These are phyloP conservation scores for Anolis sagrei DNA, from an alignment of 2,113 vertebrate genomes.

Conservation along the genomic window DNA sequence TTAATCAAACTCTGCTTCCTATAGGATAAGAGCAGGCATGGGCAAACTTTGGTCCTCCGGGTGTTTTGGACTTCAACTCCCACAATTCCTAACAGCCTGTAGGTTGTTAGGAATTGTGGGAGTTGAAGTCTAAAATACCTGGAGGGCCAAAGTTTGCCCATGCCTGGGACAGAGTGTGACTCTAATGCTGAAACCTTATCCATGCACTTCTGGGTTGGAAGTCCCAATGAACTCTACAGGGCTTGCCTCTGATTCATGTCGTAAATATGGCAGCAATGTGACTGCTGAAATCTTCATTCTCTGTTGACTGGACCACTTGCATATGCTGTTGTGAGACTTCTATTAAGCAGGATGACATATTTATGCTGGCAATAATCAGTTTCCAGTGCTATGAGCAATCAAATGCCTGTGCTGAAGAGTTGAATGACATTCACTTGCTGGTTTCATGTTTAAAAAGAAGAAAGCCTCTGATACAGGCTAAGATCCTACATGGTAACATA, in stretches of 20 bases:
- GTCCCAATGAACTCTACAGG: not conserved
- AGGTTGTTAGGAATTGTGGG: too few relatives aligned
- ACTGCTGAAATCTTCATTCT: conserved; percentile 12
- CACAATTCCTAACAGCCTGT: too few relatives aligned
- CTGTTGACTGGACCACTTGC: conserved; percentile 37
- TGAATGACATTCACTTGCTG: conserved; percentile 52
- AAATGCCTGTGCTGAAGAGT: conserved; percentile 55
- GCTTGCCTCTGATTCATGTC: not conserved
- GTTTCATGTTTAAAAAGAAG: conserved; percentile 39
- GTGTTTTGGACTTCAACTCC: too few relatives aligned
- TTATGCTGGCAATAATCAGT: conserved; percentile 61
- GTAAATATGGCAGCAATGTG: not conserved
- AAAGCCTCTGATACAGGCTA: conserved; percentile 9
- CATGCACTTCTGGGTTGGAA: not conserved
- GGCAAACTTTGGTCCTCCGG: too few relatives aligned
- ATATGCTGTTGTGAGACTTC: not conserved
- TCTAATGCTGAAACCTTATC: not conserved
- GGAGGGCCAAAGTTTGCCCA: too few relatives aligned
- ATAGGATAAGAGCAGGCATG: too few relatives aligned
- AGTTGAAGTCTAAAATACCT: too few relatives aligned
- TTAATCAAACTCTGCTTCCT: not conserved
- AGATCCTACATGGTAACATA: too few relatives aligned
- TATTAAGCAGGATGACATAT: conserved; percentile 48
- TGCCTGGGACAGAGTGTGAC: not conserved
- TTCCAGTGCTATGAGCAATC: conserved; percentile 54